Base-by-base conservation (phyloP, 2,888 invertebrate species). In the Lamproptera curius region DNA sequence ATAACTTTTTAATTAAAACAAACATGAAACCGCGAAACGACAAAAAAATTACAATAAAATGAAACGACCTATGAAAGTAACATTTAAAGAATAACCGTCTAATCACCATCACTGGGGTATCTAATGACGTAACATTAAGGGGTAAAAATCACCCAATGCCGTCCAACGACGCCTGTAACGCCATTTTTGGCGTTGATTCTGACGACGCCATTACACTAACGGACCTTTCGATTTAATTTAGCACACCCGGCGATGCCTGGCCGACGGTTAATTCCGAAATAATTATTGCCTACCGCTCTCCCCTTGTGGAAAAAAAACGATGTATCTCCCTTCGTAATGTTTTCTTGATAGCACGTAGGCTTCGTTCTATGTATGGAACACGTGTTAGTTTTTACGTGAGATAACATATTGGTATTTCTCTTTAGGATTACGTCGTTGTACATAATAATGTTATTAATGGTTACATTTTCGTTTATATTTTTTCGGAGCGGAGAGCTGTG, bases 171-270 rank as follows among this genome's bases (percentile, higher is more conserved):
- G 52, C 55, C 52, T 50, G 57, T 50, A 54, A 61, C 54, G 55
- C 61, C 76, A 82, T 83, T 85, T 82, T 77, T 74, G 73, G 67
- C 73, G 67, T 75, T 72, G 68, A 77, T 67, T 78, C 76, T 80
- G 75, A 84, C 78, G 80, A 65, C 65, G 67, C 67, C 76, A 76
- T 83, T 82, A 80, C 68, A 70, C 70, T 74, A 77, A 67, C 69
- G 70, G 63, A 59, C 65, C 71, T 65, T 80, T 79, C 75, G 72
- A 82, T 85, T 85, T 80, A 81, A 85, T 85, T 83, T 76, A 75
- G 72, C 78, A 59, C 82, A 80, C 67, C 79, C 76, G 73, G 73
- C 63, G 73, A 74, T 65, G 58, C 72, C 74, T 70, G 63, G 61
- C 60, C 69, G 55, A 54, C 66, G 75, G 76, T 78, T 85, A 82